Evolutionary conservation across 2,797 vertebrate species (phyloP).

Genomic region (Intellagama lesueurii): DNA sequence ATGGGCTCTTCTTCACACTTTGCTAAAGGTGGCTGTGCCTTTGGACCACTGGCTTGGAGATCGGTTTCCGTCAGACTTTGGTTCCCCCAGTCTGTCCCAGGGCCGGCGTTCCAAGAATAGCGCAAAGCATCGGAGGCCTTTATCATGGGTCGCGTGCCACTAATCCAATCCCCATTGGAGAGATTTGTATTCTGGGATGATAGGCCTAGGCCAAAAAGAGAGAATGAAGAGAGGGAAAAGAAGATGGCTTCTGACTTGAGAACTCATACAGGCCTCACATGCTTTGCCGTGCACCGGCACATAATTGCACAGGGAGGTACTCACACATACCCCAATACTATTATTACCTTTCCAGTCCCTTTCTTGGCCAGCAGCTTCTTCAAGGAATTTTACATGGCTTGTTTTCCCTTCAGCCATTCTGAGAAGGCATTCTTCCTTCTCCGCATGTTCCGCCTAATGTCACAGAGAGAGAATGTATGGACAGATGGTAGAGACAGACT

Average conservation of each 20-base stretch:
- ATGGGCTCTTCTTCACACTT: slow-evolving; percentile 33
- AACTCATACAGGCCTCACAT: neutral
- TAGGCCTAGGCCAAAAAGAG: slow-evolving; percentile 59
- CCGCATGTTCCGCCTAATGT: slow-evolving; percentile 61
- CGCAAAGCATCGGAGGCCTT: neutral
- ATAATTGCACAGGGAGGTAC: no score
- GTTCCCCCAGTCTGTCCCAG: slow-evolving; percentile 55
- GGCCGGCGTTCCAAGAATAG: neutral
- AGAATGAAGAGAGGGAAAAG: neutral
- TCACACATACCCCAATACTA: no score
- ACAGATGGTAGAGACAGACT: neutral
- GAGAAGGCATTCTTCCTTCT: slow-evolving; percentile 45
- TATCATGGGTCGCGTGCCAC: slow-evolving; percentile 5
- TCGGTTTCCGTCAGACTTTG: slow-evolving; percentile 19
- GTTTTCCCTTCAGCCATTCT: slow-evolving; percentile 53
- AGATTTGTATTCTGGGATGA: slow-evolving; percentile 41
- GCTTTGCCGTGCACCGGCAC: neutral
- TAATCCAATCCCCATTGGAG: slow-evolving; percentile 12
- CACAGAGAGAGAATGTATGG: slow-evolving; percentile 17
- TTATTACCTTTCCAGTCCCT: slow-evolving; percentile 63
- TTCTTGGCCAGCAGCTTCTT: slow-evolving; percentile 27
- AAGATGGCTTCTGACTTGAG: neutral
- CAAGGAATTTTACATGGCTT: slow-evolving; percentile 37
- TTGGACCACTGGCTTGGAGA: slow-evolving; percentile 31
- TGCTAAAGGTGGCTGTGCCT: slow-evolving; percentile 30